Base-by-base conservation (phyloP, 2,113 vertebrate genomes). In the Daubentonia madagascariensis region DNA sequence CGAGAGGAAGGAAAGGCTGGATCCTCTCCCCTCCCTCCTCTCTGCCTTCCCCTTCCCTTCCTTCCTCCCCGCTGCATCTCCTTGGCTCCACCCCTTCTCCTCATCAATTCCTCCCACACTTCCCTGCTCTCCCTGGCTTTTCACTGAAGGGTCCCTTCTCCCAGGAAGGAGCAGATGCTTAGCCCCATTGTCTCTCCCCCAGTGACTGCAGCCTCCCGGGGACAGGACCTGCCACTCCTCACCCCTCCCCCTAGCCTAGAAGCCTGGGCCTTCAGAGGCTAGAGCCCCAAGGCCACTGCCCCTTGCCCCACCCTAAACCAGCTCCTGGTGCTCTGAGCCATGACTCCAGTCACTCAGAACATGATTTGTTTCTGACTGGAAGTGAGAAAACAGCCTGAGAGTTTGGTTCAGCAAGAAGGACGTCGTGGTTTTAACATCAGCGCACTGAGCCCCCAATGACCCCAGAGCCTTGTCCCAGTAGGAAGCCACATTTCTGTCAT, bases 91-190 rank as follows among this genome's bases (percentile, higher is more conserved):
- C 97, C 98, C 96, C 96, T 97, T 97, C 96, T 97, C 83, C 87
- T 95, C 97, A 98, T 98, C 97, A 97, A 97, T 98, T 98, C 97
- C 92, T 97, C 97, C 97, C 96, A 97, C 97, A 96, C 97, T 97
- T 91, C 97, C 97, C 96, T 65, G 96, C 97, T 97, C 73, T 97
- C 97, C 90, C 97, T 63, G 94, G 97, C 97, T 97, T 94, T 96
- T 98, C 96, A 80, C 93, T 97, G 94, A 93, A 98, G 96, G 96
- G 94, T 98, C 98, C 97, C 97, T 97, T 97, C 93, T 98, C 89
- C 94, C 85, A 67, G 93, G 75, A 61, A 92, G 96, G 94, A 98
- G 91, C 98, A 97, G 98, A 97, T 97, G 98, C 96, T 40, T 95
- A 96, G 97, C 96, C 98, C 89, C 97, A 98, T 98, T 98, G 98